These are phyloP conservation scores for Hipposideros armiger DNA, from an alignment of 2,113 vertebrate species.

Conservation along the genomic window DNA sequence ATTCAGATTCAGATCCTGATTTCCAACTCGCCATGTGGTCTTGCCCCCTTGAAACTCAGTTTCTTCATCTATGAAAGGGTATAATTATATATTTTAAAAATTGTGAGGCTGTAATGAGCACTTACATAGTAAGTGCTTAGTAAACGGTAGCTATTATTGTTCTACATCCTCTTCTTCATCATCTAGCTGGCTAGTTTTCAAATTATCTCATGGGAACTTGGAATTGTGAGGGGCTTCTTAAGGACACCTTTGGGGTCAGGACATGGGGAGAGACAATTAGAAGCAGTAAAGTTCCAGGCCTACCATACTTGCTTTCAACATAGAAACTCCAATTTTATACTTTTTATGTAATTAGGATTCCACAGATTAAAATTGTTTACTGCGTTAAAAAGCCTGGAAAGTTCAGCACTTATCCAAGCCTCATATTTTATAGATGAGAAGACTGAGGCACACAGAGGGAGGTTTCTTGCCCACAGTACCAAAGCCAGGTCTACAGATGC, in stretches of 20 bases:
- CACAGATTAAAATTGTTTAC: neutral
- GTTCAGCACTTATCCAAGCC: neutral
- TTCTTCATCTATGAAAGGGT: slow-evolving; percentile 48
- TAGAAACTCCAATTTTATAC: neutral
- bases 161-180: neutral
- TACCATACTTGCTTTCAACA: neutral
- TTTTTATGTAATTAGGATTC: neutral
- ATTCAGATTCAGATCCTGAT: neutral
- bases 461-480: neutral
- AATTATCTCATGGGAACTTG: neutral
- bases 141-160: neutral
- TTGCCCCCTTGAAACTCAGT: neutral
- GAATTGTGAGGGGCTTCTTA: slow-evolving; percentile 30
- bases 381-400: slow-evolving; percentile 24
- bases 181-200: slow-evolving; percentile 26
- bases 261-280: neutral
- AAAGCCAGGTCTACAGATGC: neutral
- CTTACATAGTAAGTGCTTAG: neutral
- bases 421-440: slow-evolving; percentile 26
- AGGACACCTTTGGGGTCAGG: neutral
- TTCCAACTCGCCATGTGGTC: neutral
- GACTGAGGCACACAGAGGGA: neutral
- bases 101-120: neutral
- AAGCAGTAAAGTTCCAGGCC: neutral
- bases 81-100: slow-evolving; percentile 25